Conservation (phyloP, 92 coral and sea anemone genomes). For the Phenganax stokvisi region DNA sequence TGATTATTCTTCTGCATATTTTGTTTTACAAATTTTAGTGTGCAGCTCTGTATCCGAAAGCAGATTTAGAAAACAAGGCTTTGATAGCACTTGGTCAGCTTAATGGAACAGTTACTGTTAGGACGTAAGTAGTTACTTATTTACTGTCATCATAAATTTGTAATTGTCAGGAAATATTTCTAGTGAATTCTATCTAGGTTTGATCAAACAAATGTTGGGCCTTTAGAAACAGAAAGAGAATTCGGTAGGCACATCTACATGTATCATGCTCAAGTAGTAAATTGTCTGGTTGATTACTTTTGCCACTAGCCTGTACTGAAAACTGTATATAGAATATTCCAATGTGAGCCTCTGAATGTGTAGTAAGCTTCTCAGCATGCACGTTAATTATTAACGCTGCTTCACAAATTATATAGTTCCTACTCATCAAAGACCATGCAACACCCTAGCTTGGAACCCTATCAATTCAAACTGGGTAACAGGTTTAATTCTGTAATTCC, state of each 20-base stretch:
- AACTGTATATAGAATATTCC: no score
- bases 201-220: constrained; percentile 38
- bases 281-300: no score
- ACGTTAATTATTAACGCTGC: neutral
- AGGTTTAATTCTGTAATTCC: neutral
- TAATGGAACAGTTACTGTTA: constrained; percentile 83
- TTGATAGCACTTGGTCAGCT: constrained; percentile 89
- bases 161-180: neutral
- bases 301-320: no score
- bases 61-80: constrained; percentile 62
- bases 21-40: constrained; percentile 51
- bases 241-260: constrained; percentile 10
- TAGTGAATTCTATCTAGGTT: constrained; percentile 7
- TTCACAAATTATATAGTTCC: constrained; percentile 54
- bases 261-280: no score
- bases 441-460: constrained; percentile 94
- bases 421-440: constrained; percentile 82
- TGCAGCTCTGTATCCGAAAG: constrained; percentile 92
- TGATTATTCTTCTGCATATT: neutral
- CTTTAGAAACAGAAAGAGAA: constrained; percentile 24
- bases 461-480: constrained; percentile 73
- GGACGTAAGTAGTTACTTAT: constrained; percentile 51
- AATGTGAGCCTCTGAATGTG: no score
- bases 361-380: neutral
- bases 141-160: neutral